phyloP scores from a whole-genome alignment of 2,888 invertebrate genomes.

The Automeris io region DNA sequence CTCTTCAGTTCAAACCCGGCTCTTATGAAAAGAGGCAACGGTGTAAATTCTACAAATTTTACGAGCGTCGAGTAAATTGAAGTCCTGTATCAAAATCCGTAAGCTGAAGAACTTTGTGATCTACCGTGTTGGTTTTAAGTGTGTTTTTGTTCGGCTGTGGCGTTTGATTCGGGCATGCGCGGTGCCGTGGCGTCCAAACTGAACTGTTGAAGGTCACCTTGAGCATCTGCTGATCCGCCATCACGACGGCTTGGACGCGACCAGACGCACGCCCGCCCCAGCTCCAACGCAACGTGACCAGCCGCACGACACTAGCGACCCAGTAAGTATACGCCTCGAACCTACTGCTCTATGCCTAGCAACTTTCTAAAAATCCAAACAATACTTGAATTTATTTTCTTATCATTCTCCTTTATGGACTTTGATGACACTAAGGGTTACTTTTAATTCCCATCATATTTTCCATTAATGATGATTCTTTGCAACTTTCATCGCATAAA shows the following conservation, averaged over 20 bases:
- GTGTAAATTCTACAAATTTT: constrained; percentile 13
- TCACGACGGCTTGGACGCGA: constrained; percentile 14
- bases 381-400: too few relatives aligned
- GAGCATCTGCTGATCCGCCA: constrained; percentile 24
- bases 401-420: too few relatives aligned
- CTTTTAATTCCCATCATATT: too few relatives aligned
- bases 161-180: constrained; percentile 56
- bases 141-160: constrained; percentile 22
- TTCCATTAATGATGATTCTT: too few relatives aligned
- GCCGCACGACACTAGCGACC: constrained; percentile 25
- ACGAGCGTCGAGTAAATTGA: constrained; percentile 18
- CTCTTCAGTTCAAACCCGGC: constrained; percentile 13
- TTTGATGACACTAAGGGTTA: too few relatives aligned
- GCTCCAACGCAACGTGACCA: constrained; percentile 34
- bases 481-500: too few relatives aligned
- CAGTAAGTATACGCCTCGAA: constrained; percentile 1
- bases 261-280: constrained; percentile 17
- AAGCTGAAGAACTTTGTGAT: constrained; percentile 19
- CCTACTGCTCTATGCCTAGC: neutral
- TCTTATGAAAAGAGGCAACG: constrained; percentile 5
- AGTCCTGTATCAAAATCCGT: constrained; percentile 32
- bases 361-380: too few relatives aligned
- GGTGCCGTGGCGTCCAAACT: constrained; percentile 47
- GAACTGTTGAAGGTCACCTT: constrained; percentile 66
- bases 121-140: constrained; percentile 25